Conservation (phyloP, 2,888 invertebrate species). For the Neoascia interrupta region DNA sequence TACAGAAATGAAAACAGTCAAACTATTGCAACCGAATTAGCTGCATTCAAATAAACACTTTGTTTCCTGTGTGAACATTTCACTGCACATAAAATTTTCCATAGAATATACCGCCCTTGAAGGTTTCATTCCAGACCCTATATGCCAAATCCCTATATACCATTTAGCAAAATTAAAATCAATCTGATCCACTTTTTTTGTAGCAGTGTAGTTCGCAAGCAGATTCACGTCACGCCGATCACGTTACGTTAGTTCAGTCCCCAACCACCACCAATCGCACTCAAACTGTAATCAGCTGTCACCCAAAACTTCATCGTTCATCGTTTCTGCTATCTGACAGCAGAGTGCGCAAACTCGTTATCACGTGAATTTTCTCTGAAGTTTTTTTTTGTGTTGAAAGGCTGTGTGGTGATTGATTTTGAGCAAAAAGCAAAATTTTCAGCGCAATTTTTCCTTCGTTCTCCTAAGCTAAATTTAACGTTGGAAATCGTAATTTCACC, state of each 20-base stretch:
- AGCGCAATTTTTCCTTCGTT: slow-evolving; percentile 71
- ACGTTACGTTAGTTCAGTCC: neutral
- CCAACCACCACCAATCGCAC: slow-evolving; percentile 2
- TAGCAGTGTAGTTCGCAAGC: too few relatives aligned
- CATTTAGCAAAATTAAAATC: too few relatives aligned
- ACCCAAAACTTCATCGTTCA: slow-evolving; percentile 8
- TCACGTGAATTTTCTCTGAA: slow-evolving; percentile 83
- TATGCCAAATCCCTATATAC: too few relatives aligned
- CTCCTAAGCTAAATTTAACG: slow-evolving; percentile 58
- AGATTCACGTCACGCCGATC: too few relatives aligned
- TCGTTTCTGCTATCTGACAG: slow-evolving; percentile 69
- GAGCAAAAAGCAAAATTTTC: slow-evolving; percentile 70
- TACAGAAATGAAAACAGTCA: too few relatives aligned
- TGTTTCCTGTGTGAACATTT: too few relatives aligned
- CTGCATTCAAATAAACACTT: too few relatives aligned
- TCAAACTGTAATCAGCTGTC: slow-evolving; percentile 37
- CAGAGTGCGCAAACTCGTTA: slow-evolving; percentile 82
- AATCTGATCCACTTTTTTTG: too few relatives aligned
- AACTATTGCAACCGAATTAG: too few relatives aligned
- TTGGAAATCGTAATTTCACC: slow-evolving; percentile 61
- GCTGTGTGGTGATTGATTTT: slow-evolving; percentile 77
- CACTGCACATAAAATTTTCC: too few relatives aligned
- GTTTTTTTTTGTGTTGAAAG: slow-evolving; percentile 79
- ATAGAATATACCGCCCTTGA: too few relatives aligned
- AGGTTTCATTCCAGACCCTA: too few relatives aligned